Evolutionary conservation across 2,113 vertebrate genomes (phyloP).

Genomic region (Erpornis zantholeuca): DNA sequence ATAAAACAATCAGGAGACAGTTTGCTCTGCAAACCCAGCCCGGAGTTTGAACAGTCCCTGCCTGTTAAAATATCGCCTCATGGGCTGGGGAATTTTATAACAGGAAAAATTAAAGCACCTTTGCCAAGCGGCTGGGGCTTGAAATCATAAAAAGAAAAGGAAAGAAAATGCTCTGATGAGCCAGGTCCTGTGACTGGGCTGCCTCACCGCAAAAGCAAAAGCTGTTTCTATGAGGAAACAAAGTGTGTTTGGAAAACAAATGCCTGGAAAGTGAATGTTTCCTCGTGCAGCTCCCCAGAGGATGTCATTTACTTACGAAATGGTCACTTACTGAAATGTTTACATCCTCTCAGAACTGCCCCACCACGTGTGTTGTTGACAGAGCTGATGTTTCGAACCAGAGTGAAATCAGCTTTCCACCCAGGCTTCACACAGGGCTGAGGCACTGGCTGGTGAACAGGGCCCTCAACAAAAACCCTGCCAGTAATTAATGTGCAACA

Average conservation of each 20-base stretch:
- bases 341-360: background rate
- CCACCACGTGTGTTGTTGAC: background rate
- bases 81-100: background rate
- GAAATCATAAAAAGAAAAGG: background rate
- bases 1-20: constrained; percentile 49
- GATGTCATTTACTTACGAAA: background rate
- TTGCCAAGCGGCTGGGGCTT: background rate
- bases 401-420: background rate
- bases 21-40: constrained; percentile 44
- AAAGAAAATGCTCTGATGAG: background rate
- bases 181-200: background rate
- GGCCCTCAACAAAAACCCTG: background rate
- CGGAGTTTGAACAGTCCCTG: background rate
- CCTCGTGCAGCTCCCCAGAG: background rate
- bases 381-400: background rate
- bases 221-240: background rate
- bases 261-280: background rate
- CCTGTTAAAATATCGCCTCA: constrained; percentile 33
- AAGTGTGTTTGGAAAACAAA: background rate
- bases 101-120: background rate
- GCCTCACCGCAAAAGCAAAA: background rate
- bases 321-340: background rate
- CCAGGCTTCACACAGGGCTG: background rate
- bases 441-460: background rate
- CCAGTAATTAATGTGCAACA: background rate